Base-by-base conservation (phyloP, 2,113 vertebrate genomes). In the Hemiscyllium ocellatum region DNA sequence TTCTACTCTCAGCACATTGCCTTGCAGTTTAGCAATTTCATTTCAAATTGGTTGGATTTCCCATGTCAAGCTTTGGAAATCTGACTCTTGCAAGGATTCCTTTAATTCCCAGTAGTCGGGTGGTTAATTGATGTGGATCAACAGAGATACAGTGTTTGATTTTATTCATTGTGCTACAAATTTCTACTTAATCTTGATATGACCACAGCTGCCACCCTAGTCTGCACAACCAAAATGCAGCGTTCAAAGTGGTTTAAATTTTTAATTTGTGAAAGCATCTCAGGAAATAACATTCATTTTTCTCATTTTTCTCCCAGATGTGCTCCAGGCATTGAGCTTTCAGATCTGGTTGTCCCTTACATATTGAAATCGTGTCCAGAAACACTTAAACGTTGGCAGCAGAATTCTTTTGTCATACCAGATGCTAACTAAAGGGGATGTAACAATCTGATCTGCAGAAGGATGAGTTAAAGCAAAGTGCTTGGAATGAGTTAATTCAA, bases 221-320 rank as follows among this genome's bases (percentile, higher is more conserved):
- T 33, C 50, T 33, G 4, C 26, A 24, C 15, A 61, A 91, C 8
- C 52, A 91, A 65, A 65, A n/a, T 61, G 87, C 52, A 65, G 87
- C 87, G 65, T n/a, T 3, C 56, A 91, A 33, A 61, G 37, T 19
- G 87, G 33, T 65, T 65, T 19, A n/a, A 7, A 65, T 15, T 33
- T 91, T 19, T 65, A 6, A 91, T n/a, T 47, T 29, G 29, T 65
- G 15, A 29, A 91, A n/a, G 52, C 33, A 20, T 56, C 56, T 61
- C 87, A 91, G 87, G 87, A 91, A 91, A 91, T 91, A 61, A 91
- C 56, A n/a, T 91, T 65, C 56, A 91, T 91, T 91, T 61, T n/a
- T 91, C 52, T 91, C 87, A 91, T 65, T 91, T 29, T 91, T 91
- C 52, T n/a, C 26, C 87, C 87, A 91, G 52, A 91, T 91, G 56